Evolutionary conservation across 1,140 invertebrate species (phyloP), one percentile per base, ranked within the genome.

Genomic region (Catajapyx aquilonaris): DNA sequence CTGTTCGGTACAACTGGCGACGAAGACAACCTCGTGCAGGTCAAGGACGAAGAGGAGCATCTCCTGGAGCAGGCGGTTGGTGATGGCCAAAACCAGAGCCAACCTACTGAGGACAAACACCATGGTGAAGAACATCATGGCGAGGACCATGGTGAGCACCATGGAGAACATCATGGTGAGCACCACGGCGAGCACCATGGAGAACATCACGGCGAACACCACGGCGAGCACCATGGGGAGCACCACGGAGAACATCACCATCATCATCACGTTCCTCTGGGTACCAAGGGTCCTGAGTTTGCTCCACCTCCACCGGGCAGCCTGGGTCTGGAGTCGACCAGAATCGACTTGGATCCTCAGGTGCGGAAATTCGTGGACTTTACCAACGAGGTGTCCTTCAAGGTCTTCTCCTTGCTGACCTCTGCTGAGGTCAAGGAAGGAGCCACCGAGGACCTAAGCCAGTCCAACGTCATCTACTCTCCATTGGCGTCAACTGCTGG

Each of bases 401-500:
- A 28, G 13, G 7, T 28, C 7, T 28, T 9, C 13, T 28, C 23
- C 7, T 28, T 28, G 23, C 13, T 28, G 23, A 28, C 23, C 7
- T 7, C 23, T 7, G 7, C 23, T 9, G 23, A 28, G 23, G 23
- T 9, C 7, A 13, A 28, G 7, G 13, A 28, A 28, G 23, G 23
- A 9, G 23, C 23, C 7, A 9, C 23, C 23, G 23, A 28, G 13
- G n/a, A 78, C 72, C 40, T 64, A 67, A 9, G 71, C 69, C 10
- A 62, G 35, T 35, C 79, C 44, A 84, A 80, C 44, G 57, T 87
- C 41, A 68, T 81, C n/a, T 52, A 86, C 2, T 86, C 81, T 7
- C 81, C 83, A 0, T 85, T 85, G 44, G 80, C 79, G 0, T 68
- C 81, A 38, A 81, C 75, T 1, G 84, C 79, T 2, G 67, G 83